These are phyloP conservation scores for Aldrovandia affinis DNA, from an alignment of 2,797 vertebrate genomes.

Conservation along the genomic window DNA sequence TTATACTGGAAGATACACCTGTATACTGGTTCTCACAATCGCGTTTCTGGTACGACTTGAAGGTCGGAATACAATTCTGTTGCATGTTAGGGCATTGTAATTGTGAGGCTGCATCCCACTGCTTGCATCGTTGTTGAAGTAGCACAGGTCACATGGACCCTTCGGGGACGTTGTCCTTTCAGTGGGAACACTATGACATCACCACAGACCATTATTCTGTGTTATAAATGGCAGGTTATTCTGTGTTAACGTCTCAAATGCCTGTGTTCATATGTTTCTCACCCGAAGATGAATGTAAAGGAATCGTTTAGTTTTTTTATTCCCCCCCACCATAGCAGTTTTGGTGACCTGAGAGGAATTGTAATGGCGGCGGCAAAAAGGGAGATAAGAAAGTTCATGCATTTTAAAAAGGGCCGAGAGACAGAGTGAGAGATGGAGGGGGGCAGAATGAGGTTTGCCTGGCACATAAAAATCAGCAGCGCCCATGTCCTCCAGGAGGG, in stretches of 20 bases:
- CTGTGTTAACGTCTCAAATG: not conserved
- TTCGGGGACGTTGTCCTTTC: not conserved
- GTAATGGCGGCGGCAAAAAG: slow-evolving; percentile 68
- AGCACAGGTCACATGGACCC: not conserved
- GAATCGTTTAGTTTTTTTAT: slow-evolving; percentile 49
- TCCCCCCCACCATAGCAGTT: slow-evolving; percentile 61
- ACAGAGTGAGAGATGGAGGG: not conserved
- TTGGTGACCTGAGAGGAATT: slow-evolving; percentile 63
- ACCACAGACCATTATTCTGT: not conserved
- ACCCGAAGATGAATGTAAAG: slow-evolving; percentile 33
- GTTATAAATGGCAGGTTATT: not conserved
- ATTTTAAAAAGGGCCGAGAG: slow-evolving; percentile 72
- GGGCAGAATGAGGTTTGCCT: slow-evolving; percentile 57
- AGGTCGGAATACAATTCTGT: no score
- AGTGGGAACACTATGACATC: not conserved
- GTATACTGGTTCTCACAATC: not conserved
- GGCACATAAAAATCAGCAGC: slow-evolving; percentile 42
- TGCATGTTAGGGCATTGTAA: not conserved
- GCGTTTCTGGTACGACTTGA: no score
- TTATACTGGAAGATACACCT: not conserved
- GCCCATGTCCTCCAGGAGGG: slow-evolving; percentile 58
- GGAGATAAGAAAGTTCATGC: slow-evolving; percentile 80
- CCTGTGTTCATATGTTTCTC: slow-evolving; percentile 45
- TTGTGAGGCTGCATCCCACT: not conserved
- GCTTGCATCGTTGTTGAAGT: not conserved